Evolutionary conservation across 2,797 vertebrate species (phyloP).

Genomic region (Pachyuromys duprasi): DNA sequence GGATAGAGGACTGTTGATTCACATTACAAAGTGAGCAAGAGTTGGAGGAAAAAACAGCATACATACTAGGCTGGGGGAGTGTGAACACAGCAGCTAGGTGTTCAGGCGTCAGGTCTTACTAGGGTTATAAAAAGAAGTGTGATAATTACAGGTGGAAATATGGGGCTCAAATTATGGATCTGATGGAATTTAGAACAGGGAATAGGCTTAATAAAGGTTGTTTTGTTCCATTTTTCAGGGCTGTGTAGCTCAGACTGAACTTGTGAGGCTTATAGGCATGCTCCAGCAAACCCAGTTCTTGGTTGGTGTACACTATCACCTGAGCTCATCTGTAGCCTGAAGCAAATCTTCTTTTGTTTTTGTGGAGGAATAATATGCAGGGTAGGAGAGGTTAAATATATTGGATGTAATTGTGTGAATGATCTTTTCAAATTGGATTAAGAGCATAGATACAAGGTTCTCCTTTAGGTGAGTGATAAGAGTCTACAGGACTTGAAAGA

Average conservation of each 20-base stretch:
- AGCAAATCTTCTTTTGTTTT: neutral
- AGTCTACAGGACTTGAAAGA: neutral
- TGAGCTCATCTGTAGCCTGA: neutral
- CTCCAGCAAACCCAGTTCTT: neutral
- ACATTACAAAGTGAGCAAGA: neutral
- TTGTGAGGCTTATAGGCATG: neutral
- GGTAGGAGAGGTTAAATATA: neutral
- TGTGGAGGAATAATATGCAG: neutral
- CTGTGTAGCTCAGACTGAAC: neutral
- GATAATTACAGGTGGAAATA: neutral
- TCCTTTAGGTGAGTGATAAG: neutral
- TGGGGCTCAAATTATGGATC: neutral
- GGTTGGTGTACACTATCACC: neutral
- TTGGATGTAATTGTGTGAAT: neutral
- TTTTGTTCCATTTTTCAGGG: neutral
- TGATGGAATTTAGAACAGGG: slow-evolving; percentile 18
- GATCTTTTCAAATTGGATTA: neutral
- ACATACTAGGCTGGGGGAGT: neutral
- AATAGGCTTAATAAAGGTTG: slow-evolving; percentile 17
- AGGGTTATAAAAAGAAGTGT: neutral
- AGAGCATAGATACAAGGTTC: neutral
- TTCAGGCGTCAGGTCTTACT: neutral
- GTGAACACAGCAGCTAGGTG: neutral
- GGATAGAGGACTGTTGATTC: neutral
- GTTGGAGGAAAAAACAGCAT: neutral